Conservation (phyloP, 1,140 invertebrate genomes). For the Lepidostoma basale region DNA sequence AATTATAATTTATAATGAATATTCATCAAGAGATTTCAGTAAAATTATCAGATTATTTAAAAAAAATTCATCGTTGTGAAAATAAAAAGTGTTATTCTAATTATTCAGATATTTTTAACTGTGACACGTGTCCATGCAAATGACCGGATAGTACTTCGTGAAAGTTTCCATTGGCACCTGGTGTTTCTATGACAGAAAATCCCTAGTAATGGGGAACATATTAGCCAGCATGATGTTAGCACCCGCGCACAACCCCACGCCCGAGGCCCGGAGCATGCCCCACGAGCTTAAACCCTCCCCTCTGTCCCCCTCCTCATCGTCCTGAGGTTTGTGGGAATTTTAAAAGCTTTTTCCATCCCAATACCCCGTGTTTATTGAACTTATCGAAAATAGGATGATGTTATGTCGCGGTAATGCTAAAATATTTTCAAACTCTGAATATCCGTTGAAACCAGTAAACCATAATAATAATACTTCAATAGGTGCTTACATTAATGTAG, state of each 20-base stretch:
- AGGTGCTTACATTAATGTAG: neutral
- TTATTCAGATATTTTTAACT: no score
- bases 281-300: no score
- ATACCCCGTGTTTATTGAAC: slow-evolving; percentile 40
- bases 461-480: neutral
- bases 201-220: neutral
- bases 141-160: no score
- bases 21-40: no score
- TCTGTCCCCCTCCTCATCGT: neutral
- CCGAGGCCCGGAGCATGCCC: neutral
- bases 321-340: slow-evolving; percentile 17
- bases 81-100: no score
- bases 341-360: slow-evolving; percentile 45
- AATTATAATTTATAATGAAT: no score
- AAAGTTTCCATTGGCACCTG: neutral
- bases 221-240: slow-evolving; percentile 9
- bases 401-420: slow-evolving; percentile 8
- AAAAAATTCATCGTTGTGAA: no score
- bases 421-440: neutral
- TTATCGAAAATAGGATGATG: slow-evolving; percentile 45
- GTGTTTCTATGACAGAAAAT: neutral
- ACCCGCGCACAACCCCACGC: neutral
- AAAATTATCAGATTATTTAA: no score
- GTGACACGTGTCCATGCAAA: no score
- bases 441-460: neutral